Evolutionary conservation across 2,113 vertebrate genomes (phyloP).

Genomic region (Benitochromis conjunctus): DNA sequence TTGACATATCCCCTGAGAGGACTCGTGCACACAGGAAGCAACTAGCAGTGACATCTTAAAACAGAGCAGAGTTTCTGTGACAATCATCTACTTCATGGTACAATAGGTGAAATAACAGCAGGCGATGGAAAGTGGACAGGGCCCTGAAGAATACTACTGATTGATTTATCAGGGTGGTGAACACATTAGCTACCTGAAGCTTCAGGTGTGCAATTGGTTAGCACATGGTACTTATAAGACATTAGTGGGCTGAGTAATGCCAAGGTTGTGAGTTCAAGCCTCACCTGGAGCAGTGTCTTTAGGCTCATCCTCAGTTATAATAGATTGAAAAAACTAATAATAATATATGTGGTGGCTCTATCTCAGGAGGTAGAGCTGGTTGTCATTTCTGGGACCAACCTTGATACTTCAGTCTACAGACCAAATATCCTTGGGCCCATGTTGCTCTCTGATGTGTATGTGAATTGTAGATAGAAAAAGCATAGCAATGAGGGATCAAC

Average conservation of each 20-base stretch:
- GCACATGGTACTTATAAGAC: not conserved
- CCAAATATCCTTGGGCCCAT: not conserved
- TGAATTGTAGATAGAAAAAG: not conserved
- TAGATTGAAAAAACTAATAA: not conserved
- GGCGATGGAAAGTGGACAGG: not conserved
- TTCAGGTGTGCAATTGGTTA: no score
- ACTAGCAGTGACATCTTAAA: not conserved
- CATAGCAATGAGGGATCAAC: not conserved
- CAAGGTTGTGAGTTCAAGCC: not conserved
- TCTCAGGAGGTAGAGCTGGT: not conserved
- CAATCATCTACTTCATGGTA: not conserved
- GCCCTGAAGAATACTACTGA: accelerated
- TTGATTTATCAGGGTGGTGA: not conserved
- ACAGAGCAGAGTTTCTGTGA: not conserved
- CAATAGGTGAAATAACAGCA: not conserved
- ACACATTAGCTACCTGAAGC: accelerated
- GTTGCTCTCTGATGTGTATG: not conserved
- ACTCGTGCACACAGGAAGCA: not conserved
- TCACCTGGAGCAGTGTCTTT: not conserved
- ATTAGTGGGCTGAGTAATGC: not conserved
- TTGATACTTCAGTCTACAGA: not conserved
- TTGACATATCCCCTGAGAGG: not conserved
- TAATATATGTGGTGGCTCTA: not conserved
- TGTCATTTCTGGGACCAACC: not conserved
- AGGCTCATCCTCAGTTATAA: not conserved